phyloP scores from a whole-genome alignment of 2,113 vertebrate species.

The Callaeas wilsoni region DNA sequence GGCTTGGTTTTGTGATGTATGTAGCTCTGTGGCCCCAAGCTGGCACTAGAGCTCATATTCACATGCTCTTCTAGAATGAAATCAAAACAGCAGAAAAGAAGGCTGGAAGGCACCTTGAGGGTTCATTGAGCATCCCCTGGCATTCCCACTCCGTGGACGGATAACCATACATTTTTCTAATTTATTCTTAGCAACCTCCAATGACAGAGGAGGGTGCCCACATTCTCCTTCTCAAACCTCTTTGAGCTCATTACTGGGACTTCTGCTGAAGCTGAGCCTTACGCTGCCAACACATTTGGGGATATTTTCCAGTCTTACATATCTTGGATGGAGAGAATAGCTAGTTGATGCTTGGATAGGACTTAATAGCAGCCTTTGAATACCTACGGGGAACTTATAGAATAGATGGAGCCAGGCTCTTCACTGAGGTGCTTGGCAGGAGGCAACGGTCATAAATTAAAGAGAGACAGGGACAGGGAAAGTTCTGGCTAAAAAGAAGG shows the following conservation, averaged over 20 bases:
- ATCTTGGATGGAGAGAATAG: background rate
- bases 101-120: background rate
- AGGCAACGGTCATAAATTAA: background rate
- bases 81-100: background rate
- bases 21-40: background rate
- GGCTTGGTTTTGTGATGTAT: background rate
- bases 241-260: background rate
- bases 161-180: background rate
- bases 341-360: background rate
- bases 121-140: background rate
- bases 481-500: background rate
- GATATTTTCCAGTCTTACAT: background rate
- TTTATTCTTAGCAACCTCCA: background rate
- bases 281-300: fast-evolving
- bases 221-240: background rate
- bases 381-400: fast-evolving
- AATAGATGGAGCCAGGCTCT: background rate
- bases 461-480: background rate
- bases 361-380: background rate
- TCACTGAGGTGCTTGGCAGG: background rate
- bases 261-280: background rate
- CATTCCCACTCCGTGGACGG: background rate
- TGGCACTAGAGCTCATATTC: background rate
- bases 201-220: background rate
- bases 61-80: background rate